Evolutionary conservation across 2,113 vertebrate genomes (phyloP), one percentile per base, ranked within the genome.

Genomic region (Thoracochromis brauschi): DNA sequence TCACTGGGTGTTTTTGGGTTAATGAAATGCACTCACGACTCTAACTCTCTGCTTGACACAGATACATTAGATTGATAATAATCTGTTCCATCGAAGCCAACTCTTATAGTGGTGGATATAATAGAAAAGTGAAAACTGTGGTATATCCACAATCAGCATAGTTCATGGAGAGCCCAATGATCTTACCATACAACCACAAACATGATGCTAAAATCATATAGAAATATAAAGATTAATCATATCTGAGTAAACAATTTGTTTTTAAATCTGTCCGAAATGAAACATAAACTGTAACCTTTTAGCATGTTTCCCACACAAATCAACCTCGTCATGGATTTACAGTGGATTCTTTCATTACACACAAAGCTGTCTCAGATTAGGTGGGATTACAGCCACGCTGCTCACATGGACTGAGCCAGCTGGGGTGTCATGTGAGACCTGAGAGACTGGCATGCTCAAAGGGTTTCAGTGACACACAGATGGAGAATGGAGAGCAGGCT

Each of bases 351-450:
- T 91, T 89, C 83, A 93, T 83, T 87, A 63, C 82, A 93, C 81
- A 91, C 80, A 91, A 90, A 91, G 86, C 87, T 42, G 65, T 73
- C 80, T 89, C 63, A 93, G 92, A 93, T 91, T 84, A 94, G 75
- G 40, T 81, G 21, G 82, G 92, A 94, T 95, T 91, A 89, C 83
- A 89, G 75, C 49, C 35, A 65, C 21, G 42, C 68, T 85, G 90
- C 86, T 92, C 87, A 92, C 90, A 71, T n/a, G 63, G 89, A 45
- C 60, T 1, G 58, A 8, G 60, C 88, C 85, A 75, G 81, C 81
- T 65, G 84, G 83, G 91, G 31, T 8, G 80, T 88, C 93, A 91
- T 80, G 86, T 89, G 92, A 91, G 55, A 89, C 87, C 53, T 7
- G 63, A 80, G 82, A 86, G 91, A 88, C 73, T 29, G 83, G 47